A percentile compares a stretch with the other conserved stretches of the same genome.
Evolutionary conservation across 2,888 invertebrate genomes (phyloP).

Genomic region (Leucophenga maculata): DNA sequence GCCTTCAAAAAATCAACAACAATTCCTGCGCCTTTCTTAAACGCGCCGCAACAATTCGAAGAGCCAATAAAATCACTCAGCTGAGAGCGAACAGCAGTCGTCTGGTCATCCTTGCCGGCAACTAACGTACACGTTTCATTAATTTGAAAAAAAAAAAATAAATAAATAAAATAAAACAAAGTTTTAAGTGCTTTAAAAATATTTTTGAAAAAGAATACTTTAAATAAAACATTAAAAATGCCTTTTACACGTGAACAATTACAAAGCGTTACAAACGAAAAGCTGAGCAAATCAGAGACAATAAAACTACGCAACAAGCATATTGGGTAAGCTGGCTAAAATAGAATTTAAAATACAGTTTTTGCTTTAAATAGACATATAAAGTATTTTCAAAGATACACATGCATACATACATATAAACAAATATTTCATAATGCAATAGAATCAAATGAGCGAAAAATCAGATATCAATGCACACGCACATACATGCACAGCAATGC

Average conservation of each 20-base stretch:
- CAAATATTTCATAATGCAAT: too few relatives aligned
- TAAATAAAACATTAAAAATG: conserved; percentile 50
- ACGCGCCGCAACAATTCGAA: too few relatives aligned
- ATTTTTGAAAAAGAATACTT: background rate
- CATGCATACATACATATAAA: too few relatives aligned
- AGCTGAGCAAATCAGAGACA: conserved; percentile 85
- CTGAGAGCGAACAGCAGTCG: background rate
- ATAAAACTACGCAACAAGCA: conserved; percentile 85
- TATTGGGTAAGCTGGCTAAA: conserved; percentile 80
- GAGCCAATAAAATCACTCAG: too few relatives aligned
- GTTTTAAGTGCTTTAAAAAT: too few relatives aligned
- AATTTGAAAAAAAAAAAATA: background rate
- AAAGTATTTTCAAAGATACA: background rate
- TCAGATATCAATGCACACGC: conserved; percentile 1
- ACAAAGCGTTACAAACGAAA: conserved; percentile 73
- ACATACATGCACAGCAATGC: background rate
- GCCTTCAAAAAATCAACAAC: background rate
- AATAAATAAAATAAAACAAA: background rate
- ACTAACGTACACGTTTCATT: background rate
- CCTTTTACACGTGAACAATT: conserved; percentile 64
- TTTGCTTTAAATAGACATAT: too few relatives aligned
- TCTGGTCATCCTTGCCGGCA: conserved; percentile 12
- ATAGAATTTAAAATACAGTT: too few relatives aligned
- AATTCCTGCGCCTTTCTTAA: too few relatives aligned
- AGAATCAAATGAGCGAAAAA: background rate